Evolutionary conservation across 2,797 vertebrate genomes (phyloP), one percentile per base, ranked within the genome.

Genomic region (Protosalanx chinensis): DNA sequence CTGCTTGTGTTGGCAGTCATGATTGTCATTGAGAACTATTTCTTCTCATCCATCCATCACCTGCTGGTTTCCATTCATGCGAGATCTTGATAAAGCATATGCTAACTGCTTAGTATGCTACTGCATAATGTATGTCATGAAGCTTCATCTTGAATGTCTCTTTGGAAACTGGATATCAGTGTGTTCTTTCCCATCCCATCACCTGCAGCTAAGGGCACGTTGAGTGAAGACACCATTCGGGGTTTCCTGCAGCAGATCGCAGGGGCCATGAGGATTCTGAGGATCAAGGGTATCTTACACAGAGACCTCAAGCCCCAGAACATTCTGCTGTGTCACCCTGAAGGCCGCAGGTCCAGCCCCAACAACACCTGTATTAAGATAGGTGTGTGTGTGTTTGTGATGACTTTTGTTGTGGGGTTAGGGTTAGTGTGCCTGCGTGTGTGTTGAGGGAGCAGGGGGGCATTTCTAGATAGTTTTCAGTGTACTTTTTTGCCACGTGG

Each of bases 271-370:
- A 95, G 93, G 76, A 88, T 96, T 75, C 84, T 99, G 66, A 94
- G 96, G 80, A 93, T 93, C 87, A 98, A 97, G 86, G 98, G 94
- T 75, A 96, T 99, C 86, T 94, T 99, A 79, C 98, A 99, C 83
- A 90, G 97, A 13, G 97, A 99, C 88, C 90, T 99, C 73, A 99
- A 98, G 77, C 97, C 98, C 0, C 97, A 99, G 91, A 99, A 99
- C 77, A 98, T 99, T 75, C 91, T 99, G 71, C 93, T 99, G 32
- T 94, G 95, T 64, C 95, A 93, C 10, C 76, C 89, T 0, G 92
- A 93, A 2, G 93, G 95, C 1, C 94, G 95, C 81, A 93, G 91
- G n/a, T 91, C 93, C 70, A 96, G 92, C 77, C 94, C 95, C 80
- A 91, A 84, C 82, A 98, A 93, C 69, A 95, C 94, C 82, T 94